Evolutionary conservation across 1,140 invertebrate species (phyloP).

Genomic region (Rhagoletis zephyria): DNA sequence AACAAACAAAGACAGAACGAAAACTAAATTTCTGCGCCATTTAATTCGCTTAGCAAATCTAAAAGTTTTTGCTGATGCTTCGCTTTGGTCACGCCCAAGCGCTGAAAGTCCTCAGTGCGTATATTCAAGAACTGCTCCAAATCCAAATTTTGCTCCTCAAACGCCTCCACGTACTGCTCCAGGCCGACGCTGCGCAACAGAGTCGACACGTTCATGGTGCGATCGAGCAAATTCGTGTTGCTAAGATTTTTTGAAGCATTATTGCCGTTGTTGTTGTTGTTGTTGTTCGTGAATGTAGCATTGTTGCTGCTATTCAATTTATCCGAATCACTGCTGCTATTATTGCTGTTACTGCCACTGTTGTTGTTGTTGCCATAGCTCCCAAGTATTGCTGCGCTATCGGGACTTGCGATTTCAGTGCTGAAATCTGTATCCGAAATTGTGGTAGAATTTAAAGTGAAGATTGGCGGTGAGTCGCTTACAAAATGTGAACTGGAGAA

Average conservation of each 20-base stretch:
- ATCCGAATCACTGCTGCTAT: background rate
- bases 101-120: background rate
- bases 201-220: conserved; percentile 19
- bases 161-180: background rate
- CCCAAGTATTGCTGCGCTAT: conserved; percentile 30
- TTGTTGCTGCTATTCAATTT: conserved; percentile 2
- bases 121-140: conserved; percentile 42
- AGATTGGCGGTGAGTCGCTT: conserved; percentile 22
- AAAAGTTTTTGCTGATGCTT: background rate
- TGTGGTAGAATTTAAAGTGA: background rate
- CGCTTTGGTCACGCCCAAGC: background rate
- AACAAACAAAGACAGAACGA: no score
- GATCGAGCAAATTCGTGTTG: conserved; percentile 34
- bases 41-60: conserved; percentile 26
- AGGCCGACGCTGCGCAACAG: conserved; percentile 25
- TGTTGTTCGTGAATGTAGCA: background rate
- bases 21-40: background rate
- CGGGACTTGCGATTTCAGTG: background rate
- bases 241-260: background rate
- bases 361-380: background rate
- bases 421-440: conserved; percentile 9
- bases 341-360: background rate
- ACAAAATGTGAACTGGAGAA: background rate
- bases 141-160: conserved; percentile 32
- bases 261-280: background rate